These are phyloP conservation scores for Pelagia noctiluca DNA, from an alignment of 30 jellyfish, hydroid and myxozoan genomes.

Conservation along the genomic window DNA sequence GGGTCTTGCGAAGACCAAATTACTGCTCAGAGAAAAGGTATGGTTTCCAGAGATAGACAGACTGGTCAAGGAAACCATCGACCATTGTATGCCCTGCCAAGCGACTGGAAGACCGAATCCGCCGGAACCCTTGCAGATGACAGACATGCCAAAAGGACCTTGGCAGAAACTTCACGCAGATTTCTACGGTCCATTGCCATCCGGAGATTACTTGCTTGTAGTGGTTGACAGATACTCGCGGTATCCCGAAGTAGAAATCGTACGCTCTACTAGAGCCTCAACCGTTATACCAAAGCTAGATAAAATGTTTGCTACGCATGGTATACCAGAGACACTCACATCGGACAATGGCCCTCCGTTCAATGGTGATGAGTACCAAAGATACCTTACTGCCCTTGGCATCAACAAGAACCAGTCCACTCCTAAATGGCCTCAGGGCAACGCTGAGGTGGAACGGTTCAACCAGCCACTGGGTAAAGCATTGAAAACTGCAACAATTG, in stretches of 20 bases:
- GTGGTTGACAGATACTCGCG: slow-evolving; percentile 9
- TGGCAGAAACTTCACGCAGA: slow-evolving; percentile 49
- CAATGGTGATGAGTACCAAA: slow-evolving; percentile 41
- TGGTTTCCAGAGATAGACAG: slow-evolving; percentile 59
- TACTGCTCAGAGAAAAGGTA: slow-evolving; percentile 13
- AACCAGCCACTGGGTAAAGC: too few species aligned
- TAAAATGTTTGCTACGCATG: not conserved
- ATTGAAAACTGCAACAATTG: not conserved
- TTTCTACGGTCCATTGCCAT: slow-evolving; percentile 56
- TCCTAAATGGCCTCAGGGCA: slow-evolving; percentile 7
- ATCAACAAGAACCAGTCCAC: too few species aligned
- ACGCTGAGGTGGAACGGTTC: too few species aligned
- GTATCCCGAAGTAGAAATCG: too few species aligned
- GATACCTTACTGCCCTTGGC: too few species aligned
- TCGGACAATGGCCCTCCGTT: slow-evolving; percentile 43
- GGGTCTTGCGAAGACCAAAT: slow-evolving; percentile 49
- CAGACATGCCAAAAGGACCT: slow-evolving; percentile 34
- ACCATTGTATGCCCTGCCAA: slow-evolving; percentile 59
- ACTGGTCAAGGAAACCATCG: slow-evolving; percentile 4
- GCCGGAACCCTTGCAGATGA: slow-evolving; percentile 27
- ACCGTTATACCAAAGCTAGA: slow-evolving; percentile 32
- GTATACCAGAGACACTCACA: not conserved
- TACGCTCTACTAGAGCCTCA: slow-evolving; percentile 18
- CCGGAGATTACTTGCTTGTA: slow-evolving; percentile 41
- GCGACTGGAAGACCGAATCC: slow-evolving; percentile 35